Conservation (phyloP, 2,113 vertebrate genomes). For the Jacana jacana region DNA sequence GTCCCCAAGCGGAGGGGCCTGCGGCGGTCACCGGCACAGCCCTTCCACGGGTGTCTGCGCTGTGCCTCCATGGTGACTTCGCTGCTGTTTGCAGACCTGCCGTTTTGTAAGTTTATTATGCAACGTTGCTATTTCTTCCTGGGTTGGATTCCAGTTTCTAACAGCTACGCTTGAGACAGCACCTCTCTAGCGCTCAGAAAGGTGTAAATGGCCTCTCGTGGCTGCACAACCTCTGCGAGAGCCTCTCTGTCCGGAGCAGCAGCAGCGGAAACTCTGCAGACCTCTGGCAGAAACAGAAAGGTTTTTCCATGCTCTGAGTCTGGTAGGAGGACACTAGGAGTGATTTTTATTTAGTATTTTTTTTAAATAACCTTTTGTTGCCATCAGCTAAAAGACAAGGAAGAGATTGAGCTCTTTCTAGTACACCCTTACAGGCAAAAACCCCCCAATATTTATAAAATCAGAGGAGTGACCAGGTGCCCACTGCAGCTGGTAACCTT, state of each 20-base stretch:
- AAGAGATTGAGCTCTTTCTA: not conserved
- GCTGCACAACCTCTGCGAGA: not conserved
- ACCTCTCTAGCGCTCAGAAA: not conserved
- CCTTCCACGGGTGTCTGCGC: not conserved
- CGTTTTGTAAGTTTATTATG: not conserved
- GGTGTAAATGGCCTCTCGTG: not conserved
- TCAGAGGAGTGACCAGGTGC: not conserved
- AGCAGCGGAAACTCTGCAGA: not conserved
- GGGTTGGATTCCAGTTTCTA: constrained; percentile 17
- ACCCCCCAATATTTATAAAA: not conserved
- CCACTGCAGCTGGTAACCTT: not conserved
- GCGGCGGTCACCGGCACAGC: accelerated
- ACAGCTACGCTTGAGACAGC: not conserved
- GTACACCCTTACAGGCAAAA: not conserved
- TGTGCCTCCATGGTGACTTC: not conserved
- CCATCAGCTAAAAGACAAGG: not conserved
- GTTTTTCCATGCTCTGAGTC: not conserved
- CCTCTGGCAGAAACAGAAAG: not conserved
- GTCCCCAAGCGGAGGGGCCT: not conserved
- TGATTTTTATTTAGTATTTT: too few species aligned
- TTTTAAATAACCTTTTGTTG: not conserved
- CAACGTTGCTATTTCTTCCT: not conserved
- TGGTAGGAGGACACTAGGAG: not conserved
- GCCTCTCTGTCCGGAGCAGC: not conserved
- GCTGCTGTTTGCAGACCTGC: not conserved